Percentiles rank a stretch among this genome's conserved stretches.
Evolutionary conservation across 2,113 vertebrate species (phyloP).

Genomic region (Stigmatopora argus): DNA sequence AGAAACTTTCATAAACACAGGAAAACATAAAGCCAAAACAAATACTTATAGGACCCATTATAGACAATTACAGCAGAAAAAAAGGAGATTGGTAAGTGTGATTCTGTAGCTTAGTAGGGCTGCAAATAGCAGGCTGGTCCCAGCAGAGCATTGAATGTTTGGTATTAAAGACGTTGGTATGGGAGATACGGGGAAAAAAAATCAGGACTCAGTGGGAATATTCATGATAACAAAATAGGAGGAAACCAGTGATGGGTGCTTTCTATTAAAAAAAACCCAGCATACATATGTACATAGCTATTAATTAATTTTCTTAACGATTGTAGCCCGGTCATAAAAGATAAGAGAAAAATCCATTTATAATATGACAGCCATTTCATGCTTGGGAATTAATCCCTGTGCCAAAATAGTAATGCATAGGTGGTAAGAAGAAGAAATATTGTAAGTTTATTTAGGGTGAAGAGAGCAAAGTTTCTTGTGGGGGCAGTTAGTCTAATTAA

Average conservation of each 20-base stretch:
- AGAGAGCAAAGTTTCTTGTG: no score
- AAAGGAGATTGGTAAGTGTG: constrained; percentile 34
- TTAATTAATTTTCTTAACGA: no score
- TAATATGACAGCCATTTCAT: no score
- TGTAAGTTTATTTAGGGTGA: no score
- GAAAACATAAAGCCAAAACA: constrained; percentile 48
- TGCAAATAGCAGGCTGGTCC: constrained; percentile 34
- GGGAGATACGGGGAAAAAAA: constrained; percentile 19
- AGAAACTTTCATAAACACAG: constrained; percentile 24
- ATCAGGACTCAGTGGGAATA: constrained; percentile 1
- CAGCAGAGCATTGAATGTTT: constrained; percentile 25
- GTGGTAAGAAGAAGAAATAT: no score
- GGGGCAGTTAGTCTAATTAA: no score
- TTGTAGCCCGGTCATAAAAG: no score
- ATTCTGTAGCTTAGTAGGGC: constrained; percentile 18
- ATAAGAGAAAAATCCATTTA: no score
- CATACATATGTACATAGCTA: neutral
- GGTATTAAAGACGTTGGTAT: constrained; percentile 4
- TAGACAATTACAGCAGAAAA: constrained; percentile 48
- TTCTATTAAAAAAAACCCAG: neutral
- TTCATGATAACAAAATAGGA: neutral
- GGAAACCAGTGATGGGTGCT: neutral
- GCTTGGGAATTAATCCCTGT: no score
- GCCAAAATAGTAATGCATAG: no score
- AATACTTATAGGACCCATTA: constrained; percentile 37